Percentiles rank a stretch among this genome's conserved stretches.
phyloP scores from a whole-genome alignment of 1,140 invertebrate genomes.

The Lordiphosa collinella region DNA sequence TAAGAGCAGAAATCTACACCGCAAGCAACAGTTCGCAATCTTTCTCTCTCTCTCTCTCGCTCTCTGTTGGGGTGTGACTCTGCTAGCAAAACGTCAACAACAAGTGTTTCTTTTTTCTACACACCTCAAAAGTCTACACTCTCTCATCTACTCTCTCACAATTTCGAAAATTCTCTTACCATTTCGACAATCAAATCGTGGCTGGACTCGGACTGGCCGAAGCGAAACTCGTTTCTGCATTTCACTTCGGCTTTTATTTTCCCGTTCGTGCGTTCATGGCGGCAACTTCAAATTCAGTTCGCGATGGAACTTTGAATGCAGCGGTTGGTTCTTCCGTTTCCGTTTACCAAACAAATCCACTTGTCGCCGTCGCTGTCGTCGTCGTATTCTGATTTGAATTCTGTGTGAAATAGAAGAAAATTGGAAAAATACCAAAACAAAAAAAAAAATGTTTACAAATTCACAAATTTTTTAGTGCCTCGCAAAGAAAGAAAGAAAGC shows the following conservation, averaged over 20 bases:
- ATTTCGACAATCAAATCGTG: too few species aligned
- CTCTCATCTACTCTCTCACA: slow-evolving; percentile 11
- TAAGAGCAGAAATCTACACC: slow-evolving; percentile 43
- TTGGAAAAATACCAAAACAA: too few species aligned
- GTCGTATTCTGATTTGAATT: neutral
- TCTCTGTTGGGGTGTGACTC: slow-evolving; percentile 30
- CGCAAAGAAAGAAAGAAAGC: neutral
- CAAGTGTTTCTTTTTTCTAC: slow-evolving; percentile 66
- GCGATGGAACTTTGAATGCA: slow-evolving; percentile 78
- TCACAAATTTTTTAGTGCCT: slow-evolving; percentile 8
- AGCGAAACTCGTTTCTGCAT: neutral
- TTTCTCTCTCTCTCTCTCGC: slow-evolving; percentile 6
- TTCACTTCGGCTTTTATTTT: slow-evolving; percentile 8
- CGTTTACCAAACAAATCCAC: slow-evolving; percentile 29
- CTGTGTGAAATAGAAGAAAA: slow-evolving; percentile 12
- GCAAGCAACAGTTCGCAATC: slow-evolving; percentile 60
- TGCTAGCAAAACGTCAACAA: slow-evolving; percentile 51
- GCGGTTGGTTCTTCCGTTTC: slow-evolving; percentile 67
- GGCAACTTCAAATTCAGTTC: slow-evolving; percentile 61
- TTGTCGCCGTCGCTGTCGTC: slow-evolving; percentile 24
- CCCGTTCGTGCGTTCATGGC: slow-evolving; percentile 6
- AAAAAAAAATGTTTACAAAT: neutral
- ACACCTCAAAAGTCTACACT: slow-evolving; percentile 13
- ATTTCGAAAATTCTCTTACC: slow-evolving; percentile 21
- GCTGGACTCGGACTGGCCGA: neutral